Percentiles rank a stretch among this genome's conserved stretches.
These are phyloP conservation scores for Dione vanillae DNA, from an alignment of 2,888 invertebrate species.

Conservation along the genomic window DNA sequence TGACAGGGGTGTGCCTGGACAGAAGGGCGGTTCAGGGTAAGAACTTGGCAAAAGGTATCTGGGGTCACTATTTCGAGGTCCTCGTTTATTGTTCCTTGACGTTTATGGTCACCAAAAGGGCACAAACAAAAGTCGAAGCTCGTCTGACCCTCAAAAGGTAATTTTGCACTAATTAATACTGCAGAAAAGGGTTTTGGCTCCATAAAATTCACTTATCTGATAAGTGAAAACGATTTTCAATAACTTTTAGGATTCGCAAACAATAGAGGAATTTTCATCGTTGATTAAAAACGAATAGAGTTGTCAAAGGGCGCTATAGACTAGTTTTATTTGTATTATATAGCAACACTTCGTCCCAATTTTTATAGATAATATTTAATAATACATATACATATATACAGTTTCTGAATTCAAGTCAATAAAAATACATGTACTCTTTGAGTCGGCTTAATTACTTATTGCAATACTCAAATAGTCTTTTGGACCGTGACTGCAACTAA, in stretches of 20 bases:
- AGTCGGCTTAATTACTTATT: constrained; percentile 4
- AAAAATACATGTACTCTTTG: too few species aligned
- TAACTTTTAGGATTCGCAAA: constrained; percentile 42
- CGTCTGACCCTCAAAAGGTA: constrained; percentile 61
- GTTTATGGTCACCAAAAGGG: constrained; percentile 82
- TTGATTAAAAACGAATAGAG: constrained; percentile 41
- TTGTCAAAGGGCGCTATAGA: constrained; percentile 30
- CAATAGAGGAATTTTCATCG: constrained; percentile 34
- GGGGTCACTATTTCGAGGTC: constrained; percentile 69
- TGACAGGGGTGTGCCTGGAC: constrained; percentile 80
- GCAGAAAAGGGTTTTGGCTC: constrained; percentile 45
- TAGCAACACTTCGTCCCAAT: constrained; percentile 15
- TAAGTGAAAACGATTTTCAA: constrained; percentile 36
- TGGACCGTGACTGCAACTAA: constrained; percentile 37
- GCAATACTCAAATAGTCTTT: constrained; percentile 20
- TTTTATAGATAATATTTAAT: too few species aligned
- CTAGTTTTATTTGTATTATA: constrained; percentile 30
- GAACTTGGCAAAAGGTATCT: constrained; percentile 71
- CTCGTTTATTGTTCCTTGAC: constrained; percentile 79
- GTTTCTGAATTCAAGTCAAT: too few species aligned
- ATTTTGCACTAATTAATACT: constrained; percentile 72
- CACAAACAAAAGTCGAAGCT: constrained; percentile 70
- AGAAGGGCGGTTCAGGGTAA: constrained; percentile 71
- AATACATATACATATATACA: too few species aligned
- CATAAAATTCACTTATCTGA: constrained; percentile 30